phyloP scores from a whole-genome alignment of 2,113 vertebrate species.

The Enhydra lutris region DNA sequence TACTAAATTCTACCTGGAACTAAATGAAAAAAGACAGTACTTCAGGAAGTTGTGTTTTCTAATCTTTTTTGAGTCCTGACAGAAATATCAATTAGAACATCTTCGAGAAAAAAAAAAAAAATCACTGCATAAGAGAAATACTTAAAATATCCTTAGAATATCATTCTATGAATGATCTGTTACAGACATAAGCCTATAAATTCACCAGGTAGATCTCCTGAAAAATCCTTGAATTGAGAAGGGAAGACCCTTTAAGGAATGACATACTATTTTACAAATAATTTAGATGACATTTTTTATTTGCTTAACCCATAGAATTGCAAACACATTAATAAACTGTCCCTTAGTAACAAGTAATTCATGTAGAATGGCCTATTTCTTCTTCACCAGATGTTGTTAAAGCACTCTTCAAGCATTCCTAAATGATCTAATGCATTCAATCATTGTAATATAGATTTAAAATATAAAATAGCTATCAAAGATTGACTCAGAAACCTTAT shows the following conservation, averaged over 20 bases:
- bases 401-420: neutral
- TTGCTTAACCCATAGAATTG: conserved; percentile 9
- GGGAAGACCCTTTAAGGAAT: neutral
- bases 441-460: neutral
- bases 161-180: neutral
- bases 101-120: conserved; percentile 37
- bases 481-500: neutral
- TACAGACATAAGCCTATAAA: neutral
- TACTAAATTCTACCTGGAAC: conserved; percentile 39
- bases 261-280: conserved; percentile 18
- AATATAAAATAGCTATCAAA: neutral
- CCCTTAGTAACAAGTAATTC: neutral
- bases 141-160: neutral
- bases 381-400: neutral
- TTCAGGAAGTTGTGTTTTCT: conserved; percentile 56
- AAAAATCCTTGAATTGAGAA: neutral
- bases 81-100: conserved; percentile 35
- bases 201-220: neutral
- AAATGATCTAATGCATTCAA: neutral
- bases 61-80: conserved; percentile 39
- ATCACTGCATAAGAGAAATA: conserved; percentile 19
- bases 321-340: neutral
- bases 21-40: neutral
- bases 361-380: neutral
- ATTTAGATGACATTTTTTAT: neutral